phyloP scores from a whole-genome alignment of 2,888 invertebrate genomes.

The Andrena haemorrhoa region DNA sequence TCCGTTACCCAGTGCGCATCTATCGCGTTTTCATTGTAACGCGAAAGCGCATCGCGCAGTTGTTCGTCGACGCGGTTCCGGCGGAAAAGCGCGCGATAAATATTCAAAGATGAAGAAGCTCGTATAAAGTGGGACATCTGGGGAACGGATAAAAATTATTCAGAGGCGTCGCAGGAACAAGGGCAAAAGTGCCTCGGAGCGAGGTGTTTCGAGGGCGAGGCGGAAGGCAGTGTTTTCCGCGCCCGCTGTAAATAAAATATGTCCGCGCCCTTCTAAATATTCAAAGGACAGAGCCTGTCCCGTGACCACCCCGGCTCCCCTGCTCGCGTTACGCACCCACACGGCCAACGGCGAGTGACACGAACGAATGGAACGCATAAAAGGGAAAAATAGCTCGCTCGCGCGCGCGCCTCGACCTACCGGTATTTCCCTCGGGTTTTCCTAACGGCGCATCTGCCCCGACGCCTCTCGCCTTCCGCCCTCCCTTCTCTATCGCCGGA shows the following conservation, averaged over 20 bases:
- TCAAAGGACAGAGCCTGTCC: conserved; percentile 71
- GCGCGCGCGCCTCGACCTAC: conserved; percentile 62
- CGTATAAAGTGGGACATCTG: neutral
- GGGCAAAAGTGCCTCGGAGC: conserved; percentile 24
- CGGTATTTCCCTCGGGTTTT: conserved; percentile 80
- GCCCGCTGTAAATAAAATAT: conserved; percentile 78
- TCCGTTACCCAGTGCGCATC: neutral
- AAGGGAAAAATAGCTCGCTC: conserved; percentile 82
- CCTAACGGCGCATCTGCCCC: conserved; percentile 67
- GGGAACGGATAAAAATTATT: conserved; percentile 43
- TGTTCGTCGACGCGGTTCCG: neutral
- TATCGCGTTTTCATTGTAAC: neutral
- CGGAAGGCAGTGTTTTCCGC: conserved; percentile 66
- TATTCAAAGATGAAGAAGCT: conserved; percentile 11
- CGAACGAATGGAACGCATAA: conserved; percentile 83
- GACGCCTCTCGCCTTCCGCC: conserved; percentile 23
- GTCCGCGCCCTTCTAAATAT: conserved; percentile 79
- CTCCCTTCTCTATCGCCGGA: conserved; percentile 3
- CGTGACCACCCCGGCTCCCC: conserved; percentile 18
- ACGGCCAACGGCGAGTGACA: conserved; percentile 74
- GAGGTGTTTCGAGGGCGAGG: conserved; percentile 27
- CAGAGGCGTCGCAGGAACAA: conserved; percentile 3
- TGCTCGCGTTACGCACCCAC: conserved; percentile 32
- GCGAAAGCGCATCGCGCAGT: neutral
- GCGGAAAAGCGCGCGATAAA: neutral